Percentiles rank a stretch among this genome's conserved stretches.
These are phyloP conservation scores for Gymnoscopelus braueri DNA, from an alignment of 2,797 vertebrate species.

Conservation along the genomic window DNA sequence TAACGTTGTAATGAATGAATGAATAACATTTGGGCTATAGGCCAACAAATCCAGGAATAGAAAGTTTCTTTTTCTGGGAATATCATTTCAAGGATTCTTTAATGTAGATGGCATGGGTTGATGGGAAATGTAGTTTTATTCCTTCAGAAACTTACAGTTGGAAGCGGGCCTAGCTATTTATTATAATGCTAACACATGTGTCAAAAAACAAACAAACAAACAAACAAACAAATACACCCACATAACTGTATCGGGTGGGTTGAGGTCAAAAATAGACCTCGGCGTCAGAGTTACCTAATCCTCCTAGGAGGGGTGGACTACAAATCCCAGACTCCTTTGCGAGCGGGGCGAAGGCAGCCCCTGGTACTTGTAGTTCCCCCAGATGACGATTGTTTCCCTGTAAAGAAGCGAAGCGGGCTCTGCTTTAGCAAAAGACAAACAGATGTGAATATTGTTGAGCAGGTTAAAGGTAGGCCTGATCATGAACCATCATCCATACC, in stretches of 20 bases:
- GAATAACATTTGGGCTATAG: no score
- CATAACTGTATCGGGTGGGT: no score
- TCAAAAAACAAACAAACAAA: no score
- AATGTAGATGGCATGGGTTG: not conserved
- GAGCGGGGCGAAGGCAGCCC: not conserved
- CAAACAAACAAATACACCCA: no score
- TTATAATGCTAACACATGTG: no score
- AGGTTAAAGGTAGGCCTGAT: constrained; percentile 69
- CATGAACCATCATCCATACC: no score
- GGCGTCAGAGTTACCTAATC: no score
- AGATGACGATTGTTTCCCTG: constrained; percentile 58
- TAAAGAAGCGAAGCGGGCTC: constrained; percentile 77
- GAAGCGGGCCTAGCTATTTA: no score
- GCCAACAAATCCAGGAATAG: no score
- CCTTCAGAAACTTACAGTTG: no score
- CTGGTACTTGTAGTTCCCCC: constrained; percentile 75
- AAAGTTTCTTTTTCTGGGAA: not conserved
- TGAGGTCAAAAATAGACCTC: no score
- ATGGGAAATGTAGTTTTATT: constrained; percentile 42
- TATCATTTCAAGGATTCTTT: not conserved
- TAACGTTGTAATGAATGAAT: no score
- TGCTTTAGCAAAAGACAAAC: constrained; percentile 71
- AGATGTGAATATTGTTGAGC: constrained; percentile 82
- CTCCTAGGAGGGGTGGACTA: not conserved
- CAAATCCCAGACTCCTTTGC: constrained; percentile 59